These are phyloP conservation scores for Plectrocnemia conspersa DNA, from an alignment of 1,140 invertebrate species.

Conservation along the genomic window DNA sequence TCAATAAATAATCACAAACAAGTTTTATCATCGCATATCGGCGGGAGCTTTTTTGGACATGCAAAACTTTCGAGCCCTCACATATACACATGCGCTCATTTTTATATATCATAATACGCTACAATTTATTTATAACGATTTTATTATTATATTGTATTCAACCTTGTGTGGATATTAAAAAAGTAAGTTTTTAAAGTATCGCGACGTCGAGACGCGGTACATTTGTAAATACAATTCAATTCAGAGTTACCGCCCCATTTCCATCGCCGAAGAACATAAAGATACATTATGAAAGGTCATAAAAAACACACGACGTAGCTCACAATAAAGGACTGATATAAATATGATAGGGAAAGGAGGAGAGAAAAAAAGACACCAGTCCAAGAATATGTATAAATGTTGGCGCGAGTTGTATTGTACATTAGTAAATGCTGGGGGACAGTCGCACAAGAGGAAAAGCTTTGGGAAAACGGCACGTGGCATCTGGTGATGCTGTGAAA, in stretches of 20 bases:
- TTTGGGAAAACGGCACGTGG: no score
- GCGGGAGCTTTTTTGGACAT: slow-evolving; percentile 29
- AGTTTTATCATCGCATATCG: slow-evolving; percentile 34
- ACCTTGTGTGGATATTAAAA: no score
- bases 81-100: neutral
- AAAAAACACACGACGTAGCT: slow-evolving; percentile 35
- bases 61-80: slow-evolving; percentile 30
- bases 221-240: slow-evolving; percentile 33
- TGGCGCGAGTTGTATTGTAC: slow-evolving; percentile 29
- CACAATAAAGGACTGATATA: slow-evolving; percentile 34
- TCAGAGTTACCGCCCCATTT: slow-evolving; percentile 34
- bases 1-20: slow-evolving; percentile 28
- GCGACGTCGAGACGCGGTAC: slow-evolving; percentile 4
- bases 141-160: no score
- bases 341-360: slow-evolving; percentile 32
- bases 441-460: no score
- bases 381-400: slow-evolving; percentile 32
- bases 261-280: slow-evolving; percentile 33
- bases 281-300: slow-evolving; percentile 36
- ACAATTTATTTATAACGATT: no score
- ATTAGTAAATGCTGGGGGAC: slow-evolving; percentile 31
- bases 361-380: slow-evolving; percentile 17
- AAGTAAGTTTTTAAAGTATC: no score
- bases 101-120: neutral
- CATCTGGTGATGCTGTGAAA: no score